phyloP scores from a whole-genome alignment of 2,113 vertebrate species.

The Stigmatopora argus region DNA sequence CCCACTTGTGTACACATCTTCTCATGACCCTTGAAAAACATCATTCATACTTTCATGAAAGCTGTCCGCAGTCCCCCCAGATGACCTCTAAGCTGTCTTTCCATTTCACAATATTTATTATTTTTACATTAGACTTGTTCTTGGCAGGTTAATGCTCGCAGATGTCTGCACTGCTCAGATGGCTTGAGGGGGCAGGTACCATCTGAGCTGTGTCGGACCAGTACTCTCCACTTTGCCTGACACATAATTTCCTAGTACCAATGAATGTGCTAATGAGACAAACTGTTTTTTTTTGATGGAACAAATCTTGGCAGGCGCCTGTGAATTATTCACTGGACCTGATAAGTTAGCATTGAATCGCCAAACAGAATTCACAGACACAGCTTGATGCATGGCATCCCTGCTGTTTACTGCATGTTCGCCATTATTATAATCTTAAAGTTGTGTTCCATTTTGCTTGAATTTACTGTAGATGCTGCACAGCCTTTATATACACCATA shows the following conservation, averaged over 20 bases:
- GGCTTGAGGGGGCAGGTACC: slow-evolving; percentile 75
- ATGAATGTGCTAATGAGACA: slow-evolving; percentile 66
- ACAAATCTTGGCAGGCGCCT: slow-evolving; percentile 56
- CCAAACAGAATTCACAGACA: slow-evolving; percentile 32
- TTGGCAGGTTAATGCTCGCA: slow-evolving; percentile 67
- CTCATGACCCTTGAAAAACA: slow-evolving; percentile 47
- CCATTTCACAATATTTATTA: slow-evolving; percentile 56
- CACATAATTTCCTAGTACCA: slow-evolving; percentile 68
- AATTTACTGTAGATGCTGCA: slow-evolving; percentile 10
- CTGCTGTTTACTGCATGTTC: slow-evolving; percentile 27
- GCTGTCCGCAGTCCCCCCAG: slow-evolving; percentile 38
- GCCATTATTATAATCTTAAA: slow-evolving; percentile 24
- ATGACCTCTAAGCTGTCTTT: slow-evolving; percentile 48
- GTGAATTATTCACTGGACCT: slow-evolving; percentile 58
- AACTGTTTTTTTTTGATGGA: slow-evolving; percentile 58
- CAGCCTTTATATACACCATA: slow-evolving; percentile 23
- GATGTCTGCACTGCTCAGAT: slow-evolving; percentile 72
- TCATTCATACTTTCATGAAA: slow-evolving; percentile 37
- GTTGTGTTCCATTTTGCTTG: slow-evolving; percentile 19
- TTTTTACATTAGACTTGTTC: slow-evolving; percentile 61
- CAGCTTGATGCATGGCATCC: slow-evolving; percentile 29
- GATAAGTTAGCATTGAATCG: slow-evolving; percentile 45
- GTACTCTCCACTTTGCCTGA: slow-evolving; percentile 61
- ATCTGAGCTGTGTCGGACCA: slow-evolving; percentile 68
- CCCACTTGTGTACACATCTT: slow-evolving; percentile 37